Conservation (phyloP, 2,797 vertebrate species). For the Pipistrellus nathusii region DNA sequence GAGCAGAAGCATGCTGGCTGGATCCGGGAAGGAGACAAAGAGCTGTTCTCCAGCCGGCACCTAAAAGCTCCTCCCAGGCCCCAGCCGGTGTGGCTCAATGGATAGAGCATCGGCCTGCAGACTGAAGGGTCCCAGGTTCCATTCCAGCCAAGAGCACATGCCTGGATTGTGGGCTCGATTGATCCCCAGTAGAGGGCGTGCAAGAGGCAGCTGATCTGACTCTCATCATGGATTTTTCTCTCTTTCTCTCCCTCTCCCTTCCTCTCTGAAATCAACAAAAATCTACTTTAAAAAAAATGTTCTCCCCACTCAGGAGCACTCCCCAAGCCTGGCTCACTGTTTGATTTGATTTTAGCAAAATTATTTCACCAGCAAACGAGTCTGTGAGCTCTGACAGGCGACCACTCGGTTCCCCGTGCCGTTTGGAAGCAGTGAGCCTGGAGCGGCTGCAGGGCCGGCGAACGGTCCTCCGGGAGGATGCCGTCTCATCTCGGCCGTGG, state of each 20-base stretch:
- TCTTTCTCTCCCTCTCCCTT: no score
- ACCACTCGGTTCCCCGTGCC: accelerated
- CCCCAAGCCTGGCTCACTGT: accelerated
- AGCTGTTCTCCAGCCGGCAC: background rate
- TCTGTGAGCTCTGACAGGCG: background rate
- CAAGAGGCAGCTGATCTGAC: no score
- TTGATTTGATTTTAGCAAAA: background rate
- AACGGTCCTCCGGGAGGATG: slow-evolving; percentile 22
- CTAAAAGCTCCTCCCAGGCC: background rate
- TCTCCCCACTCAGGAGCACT: background rate
- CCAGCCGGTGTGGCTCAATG: no score
- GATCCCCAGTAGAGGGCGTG: no score
- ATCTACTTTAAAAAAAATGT: no score
- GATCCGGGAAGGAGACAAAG: background rate
- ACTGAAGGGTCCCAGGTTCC: no score
- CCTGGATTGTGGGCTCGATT: no score
- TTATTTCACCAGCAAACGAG: background rate
- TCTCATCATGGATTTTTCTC: no score
- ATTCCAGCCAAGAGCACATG: no score
- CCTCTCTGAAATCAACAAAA: no score
- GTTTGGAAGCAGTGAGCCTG: background rate
- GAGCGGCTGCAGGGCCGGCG: background rate
- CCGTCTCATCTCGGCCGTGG: background rate
- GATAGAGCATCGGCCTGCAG: no score
- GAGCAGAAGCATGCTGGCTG: background rate